phyloP scores from a whole-genome alignment of 2,888 invertebrate species.

The Cryptocephalus moraei region DNA sequence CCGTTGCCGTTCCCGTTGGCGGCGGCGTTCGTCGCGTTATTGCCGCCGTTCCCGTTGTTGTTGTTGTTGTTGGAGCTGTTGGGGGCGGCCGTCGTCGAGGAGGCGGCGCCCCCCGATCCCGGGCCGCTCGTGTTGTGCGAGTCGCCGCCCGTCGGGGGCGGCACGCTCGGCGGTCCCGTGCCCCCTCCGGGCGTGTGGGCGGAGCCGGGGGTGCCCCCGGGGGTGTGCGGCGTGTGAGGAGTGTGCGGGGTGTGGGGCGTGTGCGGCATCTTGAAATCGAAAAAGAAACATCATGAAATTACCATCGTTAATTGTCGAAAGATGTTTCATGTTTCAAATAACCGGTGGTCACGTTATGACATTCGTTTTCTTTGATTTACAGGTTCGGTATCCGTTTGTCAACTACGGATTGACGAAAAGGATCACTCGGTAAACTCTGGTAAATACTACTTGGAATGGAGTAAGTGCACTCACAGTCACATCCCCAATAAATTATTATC shows the following conservation, averaged over 20 bases:
- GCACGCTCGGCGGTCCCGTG: slow-evolving; percentile 71
- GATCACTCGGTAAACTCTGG: no score
- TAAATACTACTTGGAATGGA: no score
- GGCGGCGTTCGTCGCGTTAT: slow-evolving; percentile 26
- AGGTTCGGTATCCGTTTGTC: no score
- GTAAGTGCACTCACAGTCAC: no score
- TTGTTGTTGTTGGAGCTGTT: slow-evolving; percentile 38
- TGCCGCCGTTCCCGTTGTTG: slow-evolving; percentile 35
- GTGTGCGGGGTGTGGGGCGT: slow-evolving; percentile 73
- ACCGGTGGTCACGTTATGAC: no score
- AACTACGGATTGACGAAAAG: no score
- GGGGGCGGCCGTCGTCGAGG: slow-evolving; percentile 73
- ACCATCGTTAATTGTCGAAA: no score
- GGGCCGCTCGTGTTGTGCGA: background rate
- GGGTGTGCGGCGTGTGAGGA: slow-evolving; percentile 70
- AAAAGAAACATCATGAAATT: background rate
- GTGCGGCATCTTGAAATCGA: slow-evolving; percentile 46
- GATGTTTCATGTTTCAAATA: no score
- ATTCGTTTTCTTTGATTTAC: no score
- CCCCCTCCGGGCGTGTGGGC: slow-evolving; percentile 63
- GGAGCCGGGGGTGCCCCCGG: slow-evolving; percentile 54
- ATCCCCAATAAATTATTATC: no score
- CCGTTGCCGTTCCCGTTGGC: slow-evolving; percentile 12
- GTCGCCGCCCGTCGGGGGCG: slow-evolving; percentile 40
- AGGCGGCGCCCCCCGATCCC: slow-evolving; percentile 36